Conservation (phyloP, 1,140 invertebrate species). For the Lucilia sericata region DNA sequence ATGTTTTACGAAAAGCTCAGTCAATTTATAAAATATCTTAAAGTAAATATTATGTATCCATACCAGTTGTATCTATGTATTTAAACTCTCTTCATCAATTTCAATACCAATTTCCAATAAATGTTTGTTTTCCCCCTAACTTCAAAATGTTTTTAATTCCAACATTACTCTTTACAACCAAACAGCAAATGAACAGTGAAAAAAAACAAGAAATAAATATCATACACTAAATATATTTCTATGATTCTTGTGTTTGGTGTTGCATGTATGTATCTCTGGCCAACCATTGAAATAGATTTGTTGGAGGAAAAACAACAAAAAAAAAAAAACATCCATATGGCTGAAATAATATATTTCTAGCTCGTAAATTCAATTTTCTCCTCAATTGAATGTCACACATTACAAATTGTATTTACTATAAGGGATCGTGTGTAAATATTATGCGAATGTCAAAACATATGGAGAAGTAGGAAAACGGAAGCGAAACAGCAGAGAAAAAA, state of each 20-base stretch:
- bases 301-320: background rate
- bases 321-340: background rate
- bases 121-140: background rate
- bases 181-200: background rate
- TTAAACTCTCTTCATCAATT: background rate
- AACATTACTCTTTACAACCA: background rate
- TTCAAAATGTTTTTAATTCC: background rate
- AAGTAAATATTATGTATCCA: too few species aligned
- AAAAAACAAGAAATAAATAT: conserved; percentile 1
- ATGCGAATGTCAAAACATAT: conserved; percentile 40
- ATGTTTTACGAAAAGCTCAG: too few species aligned
- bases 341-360: conserved; percentile 45
- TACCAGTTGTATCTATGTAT: too few species aligned
- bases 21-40: too few species aligned
- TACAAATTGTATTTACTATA: conserved; percentile 52
- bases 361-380: conserved; percentile 51
- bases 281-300: background rate
- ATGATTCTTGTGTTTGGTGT: background rate
- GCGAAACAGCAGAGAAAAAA: background rate
- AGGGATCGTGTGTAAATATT: conserved; percentile 50
- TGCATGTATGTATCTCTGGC: background rate
- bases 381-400: conserved; percentile 53
- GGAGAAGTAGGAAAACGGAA: background rate
- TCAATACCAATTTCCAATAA: background rate
- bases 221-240: background rate